A percentile compares a stretch with the other conserved stretches of the same genome.
These are phyloP conservation scores for Antennarius striatus DNA, from an alignment of 2,113 vertebrate genomes.

Conservation along the genomic window DNA sequence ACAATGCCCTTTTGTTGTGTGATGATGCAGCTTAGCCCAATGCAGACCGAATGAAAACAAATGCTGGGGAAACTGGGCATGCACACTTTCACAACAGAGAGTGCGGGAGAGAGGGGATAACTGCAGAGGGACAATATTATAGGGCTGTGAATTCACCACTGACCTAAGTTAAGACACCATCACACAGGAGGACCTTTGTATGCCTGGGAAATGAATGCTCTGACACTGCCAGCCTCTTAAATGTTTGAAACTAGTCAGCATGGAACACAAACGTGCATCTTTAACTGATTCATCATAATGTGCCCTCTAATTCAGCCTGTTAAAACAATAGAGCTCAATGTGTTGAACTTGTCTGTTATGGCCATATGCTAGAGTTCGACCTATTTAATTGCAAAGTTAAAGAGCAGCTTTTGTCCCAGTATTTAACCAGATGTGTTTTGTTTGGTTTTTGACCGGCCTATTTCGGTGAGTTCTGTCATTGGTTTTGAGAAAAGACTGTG, in stretches of 20 bases:
- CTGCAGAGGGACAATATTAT: conserved; percentile 8
- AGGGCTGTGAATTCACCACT: background rate
- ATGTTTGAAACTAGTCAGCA: conserved; percentile 12
- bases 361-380: conserved; percentile 18
- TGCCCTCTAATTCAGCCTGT: conserved; percentile 1
- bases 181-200: conserved; percentile 10
- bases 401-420: conserved; percentile 51
- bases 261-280: background rate
- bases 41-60: conserved; percentile 66
- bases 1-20: conserved; percentile 74
- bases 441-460: conserved; percentile 28
- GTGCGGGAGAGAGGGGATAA: conserved; percentile 4
- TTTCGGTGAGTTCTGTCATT: too few relatives aligned
- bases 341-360: conserved; percentile 4
- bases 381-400: conserved; percentile 35
- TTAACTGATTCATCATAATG: conserved; percentile 10
- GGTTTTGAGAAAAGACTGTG: conserved; percentile 15
- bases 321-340: background rate
- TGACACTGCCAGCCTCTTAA: conserved; percentile 1
- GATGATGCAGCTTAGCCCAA: conserved; percentile 63
- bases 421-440: conserved; percentile 62
- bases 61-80: conserved; percentile 44
- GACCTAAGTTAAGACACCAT: conserved; percentile 14
- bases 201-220: background rate
- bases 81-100: conserved; percentile 19